Evolutionary conservation across 2,888 invertebrate species (phyloP), one percentile per base, ranked within the genome.

Genomic region (Capitulum mitella): DNA sequence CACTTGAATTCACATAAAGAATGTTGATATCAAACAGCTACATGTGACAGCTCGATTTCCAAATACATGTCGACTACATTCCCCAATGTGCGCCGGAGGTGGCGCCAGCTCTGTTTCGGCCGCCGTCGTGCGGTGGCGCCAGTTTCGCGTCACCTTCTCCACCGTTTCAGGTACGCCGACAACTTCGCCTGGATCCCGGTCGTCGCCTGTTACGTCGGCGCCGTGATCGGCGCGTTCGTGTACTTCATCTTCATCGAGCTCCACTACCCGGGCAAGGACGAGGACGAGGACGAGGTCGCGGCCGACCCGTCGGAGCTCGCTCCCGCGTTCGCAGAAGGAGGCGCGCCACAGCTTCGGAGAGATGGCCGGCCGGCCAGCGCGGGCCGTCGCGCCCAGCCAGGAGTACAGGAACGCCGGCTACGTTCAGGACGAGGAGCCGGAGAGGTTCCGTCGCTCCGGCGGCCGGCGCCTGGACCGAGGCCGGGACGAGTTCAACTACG

Each of bases 111-210:
- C 26, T 26, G 54, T 54, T n/a, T 10, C n/a, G 26, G 26, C 54
- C 8, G 2, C 10, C 54, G 2, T 29, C 3, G 1, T 3, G 32
- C 29, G 12, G 32, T 10, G 32, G 16, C 19, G 61, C 32, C 32
- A 32, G 6, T 32, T 3, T 10, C 8, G 32, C 8, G 61, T 10
- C 32, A 29, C 29, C 8, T 19, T 12, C 29, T 19, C 32, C 8
- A 32, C 61, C 22, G 3, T 64, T 34, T 26, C 70, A 70, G 70
- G 26, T 19, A 22, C 26, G 37, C 26, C 26, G 40, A 70, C 76
- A 14, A 84, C 80, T 88, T 86, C 84, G 88, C 87, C 84, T 87
- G 88, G 87, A 85, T 88, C 10, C 88, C 88, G 0, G 81, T 87
- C 0, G 82, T 88, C 3, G 87, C 86, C 6, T 87, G 88, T 3